These are phyloP conservation scores for Arbacia lixula DNA, from an alignment of 53 echinoderm and acorn worm species.

Conservation along the genomic window DNA sequence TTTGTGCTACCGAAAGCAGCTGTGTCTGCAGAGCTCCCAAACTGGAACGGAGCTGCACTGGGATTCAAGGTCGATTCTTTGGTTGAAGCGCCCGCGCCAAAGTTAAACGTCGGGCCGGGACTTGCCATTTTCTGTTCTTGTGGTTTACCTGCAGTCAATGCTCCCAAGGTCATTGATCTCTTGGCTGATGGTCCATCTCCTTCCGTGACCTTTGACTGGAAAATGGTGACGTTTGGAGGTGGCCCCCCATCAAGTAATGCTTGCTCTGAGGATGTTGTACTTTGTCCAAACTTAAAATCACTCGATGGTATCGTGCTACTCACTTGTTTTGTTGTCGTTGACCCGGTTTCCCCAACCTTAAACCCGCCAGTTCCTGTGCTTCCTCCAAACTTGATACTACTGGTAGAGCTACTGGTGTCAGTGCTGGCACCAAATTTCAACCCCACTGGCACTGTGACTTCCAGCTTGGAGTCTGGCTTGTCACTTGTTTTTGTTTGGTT, in stretches of 20 bases:
- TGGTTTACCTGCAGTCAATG: conserved; percentile 21
- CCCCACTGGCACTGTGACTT: conserved; percentile 51
- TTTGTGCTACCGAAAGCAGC: conserved; percentile 33
- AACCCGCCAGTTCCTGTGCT: conserved; percentile 1
- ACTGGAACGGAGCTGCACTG: conserved; percentile 34
- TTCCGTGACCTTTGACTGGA: conserved; percentile 25
- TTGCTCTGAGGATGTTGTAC: conserved; percentile 13
- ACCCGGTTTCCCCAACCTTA: not conserved
- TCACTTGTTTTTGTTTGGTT: not conserved
- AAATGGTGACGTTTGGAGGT: conserved; percentile 43
- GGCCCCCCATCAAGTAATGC: conserved; percentile 9
- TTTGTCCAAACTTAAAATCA: conserved; percentile 74
- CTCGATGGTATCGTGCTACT: conserved; percentile 19
- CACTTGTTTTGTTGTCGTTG: conserved; percentile 17
- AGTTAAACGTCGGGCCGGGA: not conserved
- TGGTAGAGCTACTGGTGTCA: conserved; percentile 9
- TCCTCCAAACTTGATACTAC: conserved; percentile 46
- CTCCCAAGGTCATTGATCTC: conserved; percentile 63
- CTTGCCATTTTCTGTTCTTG: not conserved
- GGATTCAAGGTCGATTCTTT: conserved; percentile 4
- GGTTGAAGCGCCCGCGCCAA: conserved; percentile 31
- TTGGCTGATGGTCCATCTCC: conserved; percentile 9
- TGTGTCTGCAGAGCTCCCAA: conserved; percentile 47
- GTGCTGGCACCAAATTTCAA: conserved; percentile 60
- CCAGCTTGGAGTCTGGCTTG: conserved; percentile 6